These are phyloP conservation scores for Phyllotis vaccarum DNA, from an alignment of 2,797 vertebrate species.

Conservation along the genomic window DNA sequence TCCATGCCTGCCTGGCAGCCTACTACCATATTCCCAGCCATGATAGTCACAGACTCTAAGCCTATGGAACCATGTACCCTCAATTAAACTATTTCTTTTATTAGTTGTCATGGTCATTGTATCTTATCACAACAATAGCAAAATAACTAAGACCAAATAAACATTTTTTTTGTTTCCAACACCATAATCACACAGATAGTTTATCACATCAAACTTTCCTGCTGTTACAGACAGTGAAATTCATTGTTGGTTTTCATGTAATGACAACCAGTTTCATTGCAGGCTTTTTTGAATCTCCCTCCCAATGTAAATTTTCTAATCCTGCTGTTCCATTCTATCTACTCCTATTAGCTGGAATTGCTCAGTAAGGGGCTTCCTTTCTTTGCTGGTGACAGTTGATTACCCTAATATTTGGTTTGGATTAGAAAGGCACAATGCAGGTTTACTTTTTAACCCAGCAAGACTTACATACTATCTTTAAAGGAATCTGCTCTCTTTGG, in stretches of 20 bases:
- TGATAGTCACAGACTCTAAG: no score
- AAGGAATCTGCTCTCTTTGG: background rate
- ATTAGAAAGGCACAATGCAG: background rate
- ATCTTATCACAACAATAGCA: background rate
- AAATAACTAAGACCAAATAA: background rate
- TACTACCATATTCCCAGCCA: background rate
- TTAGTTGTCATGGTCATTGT: background rate
- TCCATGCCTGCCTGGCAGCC: background rate
- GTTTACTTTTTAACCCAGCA: slow-evolving; percentile 29
- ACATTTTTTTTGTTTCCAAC: slow-evolving; percentile 46
- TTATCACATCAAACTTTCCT: background rate
- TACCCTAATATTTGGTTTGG: slow-evolving; percentile 28
- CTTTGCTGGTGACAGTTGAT: slow-evolving; percentile 3
- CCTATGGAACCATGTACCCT: background rate
- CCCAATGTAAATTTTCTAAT: background rate
- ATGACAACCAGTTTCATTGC: background rate
- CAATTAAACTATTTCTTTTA: background rate
- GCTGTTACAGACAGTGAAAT: background rate
- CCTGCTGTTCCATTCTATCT: background rate
- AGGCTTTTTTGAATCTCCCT: background rate
- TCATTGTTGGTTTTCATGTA: background rate
- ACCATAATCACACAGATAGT: background rate
- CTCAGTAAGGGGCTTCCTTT: background rate
- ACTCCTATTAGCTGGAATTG: background rate
- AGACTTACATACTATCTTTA: background rate